These are phyloP conservation scores for Taeniopygia guttata DNA, from an alignment of 2,797 vertebrate genomes.

Conservation along the genomic window DNA sequence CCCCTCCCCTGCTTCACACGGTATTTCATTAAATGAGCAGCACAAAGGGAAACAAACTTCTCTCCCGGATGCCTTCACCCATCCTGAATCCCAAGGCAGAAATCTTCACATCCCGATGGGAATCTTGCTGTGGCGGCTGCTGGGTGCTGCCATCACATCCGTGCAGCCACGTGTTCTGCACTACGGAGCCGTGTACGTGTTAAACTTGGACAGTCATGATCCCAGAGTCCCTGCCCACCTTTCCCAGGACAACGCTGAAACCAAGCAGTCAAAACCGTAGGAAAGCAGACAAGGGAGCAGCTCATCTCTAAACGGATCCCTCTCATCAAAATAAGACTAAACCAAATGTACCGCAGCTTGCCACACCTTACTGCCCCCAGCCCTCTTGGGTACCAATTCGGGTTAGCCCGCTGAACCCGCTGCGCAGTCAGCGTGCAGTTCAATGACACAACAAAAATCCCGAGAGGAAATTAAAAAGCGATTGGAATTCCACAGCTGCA, in stretches of 20 bases:
- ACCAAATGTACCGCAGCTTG: not conserved
- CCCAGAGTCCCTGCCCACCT: not conserved
- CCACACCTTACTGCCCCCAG: not conserved
- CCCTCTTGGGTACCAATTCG: not conserved
- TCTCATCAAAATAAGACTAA: not conserved
- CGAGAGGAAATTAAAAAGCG: not conserved
- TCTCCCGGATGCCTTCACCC: not conserved
- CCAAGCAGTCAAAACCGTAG: fast-evolving
- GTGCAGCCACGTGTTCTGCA: not conserved
- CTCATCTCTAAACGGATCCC: not conserved
- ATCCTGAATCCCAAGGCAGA: not conserved
- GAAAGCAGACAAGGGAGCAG: not conserved
- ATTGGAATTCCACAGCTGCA: not conserved
- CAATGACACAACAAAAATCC: not conserved
- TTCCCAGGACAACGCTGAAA: not conserved
- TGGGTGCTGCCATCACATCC: not conserved
- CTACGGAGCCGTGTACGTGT: fast-evolving
- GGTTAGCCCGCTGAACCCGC: not conserved
- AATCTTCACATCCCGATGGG: not conserved
- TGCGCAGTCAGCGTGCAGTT: not conserved
- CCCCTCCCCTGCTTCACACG: not conserved
- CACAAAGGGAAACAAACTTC: not conserved
- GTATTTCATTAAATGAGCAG: not conserved
- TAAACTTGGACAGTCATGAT: not conserved
- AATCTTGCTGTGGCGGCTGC: not conserved